Base-by-base conservation (phyloP, 2,888 invertebrate species). In the Endotricha flammealis region DNA sequence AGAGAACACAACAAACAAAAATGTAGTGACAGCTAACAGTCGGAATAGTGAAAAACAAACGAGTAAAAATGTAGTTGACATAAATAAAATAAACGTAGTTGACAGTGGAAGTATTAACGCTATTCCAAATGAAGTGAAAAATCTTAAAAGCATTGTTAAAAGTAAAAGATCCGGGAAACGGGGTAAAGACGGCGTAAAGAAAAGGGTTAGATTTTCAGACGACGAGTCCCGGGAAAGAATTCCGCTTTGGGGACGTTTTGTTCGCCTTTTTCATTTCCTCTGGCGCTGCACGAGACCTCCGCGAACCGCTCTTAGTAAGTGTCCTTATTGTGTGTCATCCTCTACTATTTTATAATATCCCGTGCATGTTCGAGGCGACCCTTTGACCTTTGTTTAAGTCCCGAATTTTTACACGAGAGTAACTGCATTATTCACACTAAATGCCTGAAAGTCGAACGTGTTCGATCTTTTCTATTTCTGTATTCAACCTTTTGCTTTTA, bases 191-290 rank as follows among this genome's bases (percentile, higher is more conserved):
- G 61, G 55, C 44, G 48, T 48, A 39, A 80, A 78, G 70, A 82
- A 83, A 71, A 72, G 65, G 63, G 81, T 83, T 51, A 64, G 72
- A 51, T 83, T 83, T 50, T 64, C 57, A 44, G 81, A 79, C 53
- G 51, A 48, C 32, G 59, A 59, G 44, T 47, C 42, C 31, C 39
- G 48, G 36, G 65, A 66, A 46, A 60, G 43, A 46, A 48, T 53
- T 43, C 59, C 78, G 32, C 48, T 80, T 41, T 64, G 65, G 53
- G 64, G 69, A 47, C 72, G 80, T 37, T 66, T 78, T 50, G 55
- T 61, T 38, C 57, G 52, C 25, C 69, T 76, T 62, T 69, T 78
- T 53, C 64, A 64, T 57, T 65, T 70, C 43, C 58, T 81, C 44
- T 75, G 77, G 79, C 67, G 62, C 41, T 66, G 64, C 50, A 68